A percentile compares a stretch with the other conserved stretches of the same genome.
phyloP scores from a whole-genome alignment of 1,140 invertebrate species.

The Drosophila rufa region DNA sequence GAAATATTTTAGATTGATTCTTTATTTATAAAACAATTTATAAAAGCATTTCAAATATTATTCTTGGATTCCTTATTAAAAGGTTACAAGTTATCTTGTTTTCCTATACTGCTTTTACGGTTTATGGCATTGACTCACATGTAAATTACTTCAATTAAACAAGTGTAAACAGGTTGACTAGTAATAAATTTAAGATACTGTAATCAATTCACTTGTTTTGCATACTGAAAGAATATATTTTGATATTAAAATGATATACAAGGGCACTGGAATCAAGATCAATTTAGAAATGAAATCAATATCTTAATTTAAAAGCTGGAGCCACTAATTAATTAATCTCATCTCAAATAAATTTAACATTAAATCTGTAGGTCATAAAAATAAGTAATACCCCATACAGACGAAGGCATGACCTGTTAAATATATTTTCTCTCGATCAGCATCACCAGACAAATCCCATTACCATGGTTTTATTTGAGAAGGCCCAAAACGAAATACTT shows the following conservation, averaged over 20 bases:
- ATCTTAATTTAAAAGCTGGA: neutral
- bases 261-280: neutral
- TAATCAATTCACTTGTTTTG: conserved; percentile 1
- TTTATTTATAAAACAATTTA: neutral
- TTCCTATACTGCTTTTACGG: neutral
- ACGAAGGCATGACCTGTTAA: too few species aligned
- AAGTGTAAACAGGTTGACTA: conserved; percentile 16
- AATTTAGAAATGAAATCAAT: neutral
- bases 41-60: neutral
- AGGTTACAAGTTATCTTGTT: neutral
- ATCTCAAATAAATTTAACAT: too few species aligned
- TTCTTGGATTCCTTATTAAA: neutral
- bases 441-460: too few species aligned
- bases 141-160: conserved; percentile 6
- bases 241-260: neutral
- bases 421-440: too few species aligned
- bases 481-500: too few species aligned
- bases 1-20: neutral
- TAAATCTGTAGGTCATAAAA: too few species aligned
- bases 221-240: neutral
- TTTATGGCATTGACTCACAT: neutral
- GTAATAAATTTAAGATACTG: neutral
- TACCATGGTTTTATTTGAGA: too few species aligned
- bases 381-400: too few species aligned
- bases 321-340: too few species aligned